Evolutionary conservation across 2,797 vertebrate species (phyloP).

Genomic region (Podarcis lilfordi): DNA sequence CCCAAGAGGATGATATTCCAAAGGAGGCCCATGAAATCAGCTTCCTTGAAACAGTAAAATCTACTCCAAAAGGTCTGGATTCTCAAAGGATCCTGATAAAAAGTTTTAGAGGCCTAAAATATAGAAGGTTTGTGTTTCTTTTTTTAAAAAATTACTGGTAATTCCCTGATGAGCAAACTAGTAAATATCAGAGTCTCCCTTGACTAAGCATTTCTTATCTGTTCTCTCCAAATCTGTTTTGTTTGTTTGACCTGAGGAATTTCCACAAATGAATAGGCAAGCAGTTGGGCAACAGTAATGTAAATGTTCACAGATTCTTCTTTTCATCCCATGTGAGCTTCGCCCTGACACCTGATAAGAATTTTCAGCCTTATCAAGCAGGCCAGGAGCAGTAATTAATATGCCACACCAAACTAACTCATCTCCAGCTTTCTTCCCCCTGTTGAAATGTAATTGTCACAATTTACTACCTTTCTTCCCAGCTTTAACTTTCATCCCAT

Average conservation of each 20-base stretch:
- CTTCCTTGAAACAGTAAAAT: not conserved
- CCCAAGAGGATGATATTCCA: not conserved
- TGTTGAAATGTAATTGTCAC: not conserved
- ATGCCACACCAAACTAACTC: not conserved
- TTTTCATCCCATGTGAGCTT: not conserved
- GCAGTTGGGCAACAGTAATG: not conserved
- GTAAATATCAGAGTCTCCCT: not conserved
- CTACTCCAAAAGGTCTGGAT: not conserved
- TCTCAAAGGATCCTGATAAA: not conserved
- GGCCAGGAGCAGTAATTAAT: not conserved
- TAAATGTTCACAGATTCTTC: not conserved
- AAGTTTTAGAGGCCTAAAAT: not conserved
- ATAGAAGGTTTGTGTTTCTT: no score
- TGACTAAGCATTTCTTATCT: slow-evolving; percentile 8
- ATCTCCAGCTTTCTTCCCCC: not conserved
- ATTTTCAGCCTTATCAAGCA: not conserved
- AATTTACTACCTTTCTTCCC: not conserved
- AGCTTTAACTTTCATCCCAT: not conserved
- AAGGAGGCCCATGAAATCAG: not conserved
- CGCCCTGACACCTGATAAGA: slow-evolving; percentile 6
- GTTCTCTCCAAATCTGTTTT: not conserved
- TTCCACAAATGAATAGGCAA: slow-evolving; percentile 6
- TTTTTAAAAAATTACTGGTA: not conserved
- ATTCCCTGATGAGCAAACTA: not conserved
- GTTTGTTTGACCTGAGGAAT: slow-evolving; percentile 14